Percentiles rank a stretch among this genome's conserved stretches.
These are phyloP conservation scores for Meganola albula DNA, from an alignment of 2,888 invertebrate genomes.

Conservation along the genomic window DNA sequence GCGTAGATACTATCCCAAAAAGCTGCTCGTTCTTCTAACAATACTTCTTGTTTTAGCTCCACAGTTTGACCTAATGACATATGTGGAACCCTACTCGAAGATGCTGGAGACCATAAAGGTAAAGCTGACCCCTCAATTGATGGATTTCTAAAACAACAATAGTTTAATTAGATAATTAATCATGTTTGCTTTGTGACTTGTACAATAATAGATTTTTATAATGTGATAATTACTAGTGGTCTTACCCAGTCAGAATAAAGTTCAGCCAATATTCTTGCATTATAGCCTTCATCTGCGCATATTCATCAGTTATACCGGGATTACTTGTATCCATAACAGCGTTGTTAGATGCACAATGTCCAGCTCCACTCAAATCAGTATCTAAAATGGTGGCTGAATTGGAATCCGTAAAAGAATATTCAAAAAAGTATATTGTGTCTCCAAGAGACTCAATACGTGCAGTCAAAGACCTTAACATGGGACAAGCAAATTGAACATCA, in stretches of 20 bases:
- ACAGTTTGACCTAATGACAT: slow-evolving; percentile 33
- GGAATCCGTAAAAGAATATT: slow-evolving; percentile 37
- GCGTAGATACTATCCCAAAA: slow-evolving; percentile 44
- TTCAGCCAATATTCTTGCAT: slow-evolving; percentile 28
- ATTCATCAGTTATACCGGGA: slow-evolving; percentile 17
- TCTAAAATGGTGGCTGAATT: slow-evolving; percentile 23
- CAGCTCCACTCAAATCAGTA: slow-evolving; percentile 31
- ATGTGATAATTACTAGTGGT: neutral
- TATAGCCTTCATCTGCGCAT: slow-evolving; percentile 17
- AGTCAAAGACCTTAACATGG: slow-evolving; percentile 32
- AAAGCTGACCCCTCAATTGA: slow-evolving; percentile 20
- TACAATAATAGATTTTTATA: neutral
- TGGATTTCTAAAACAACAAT: slow-evolving; percentile 30
- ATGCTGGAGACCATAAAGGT: slow-evolving; percentile 34
- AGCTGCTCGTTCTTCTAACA: slow-evolving; percentile 24
- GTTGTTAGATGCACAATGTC: slow-evolving; percentile 36
- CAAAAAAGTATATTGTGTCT: slow-evolving; percentile 37
- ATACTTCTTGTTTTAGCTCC: slow-evolving; percentile 19
- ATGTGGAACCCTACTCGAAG: slow-evolving; percentile 27
- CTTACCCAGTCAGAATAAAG: slow-evolving; percentile 34
- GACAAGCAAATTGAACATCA: slow-evolving; percentile 48
- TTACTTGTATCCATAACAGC: slow-evolving; percentile 21
- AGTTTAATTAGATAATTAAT: neutral
- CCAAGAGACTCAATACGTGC: slow-evolving; percentile 27
- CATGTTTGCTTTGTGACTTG: neutral